A percentile compares a stretch with the other conserved stretches of the same genome.
Evolutionary conservation across 1,140 invertebrate species (phyloP).

Genomic region (Magallana ariakensis): DNA sequence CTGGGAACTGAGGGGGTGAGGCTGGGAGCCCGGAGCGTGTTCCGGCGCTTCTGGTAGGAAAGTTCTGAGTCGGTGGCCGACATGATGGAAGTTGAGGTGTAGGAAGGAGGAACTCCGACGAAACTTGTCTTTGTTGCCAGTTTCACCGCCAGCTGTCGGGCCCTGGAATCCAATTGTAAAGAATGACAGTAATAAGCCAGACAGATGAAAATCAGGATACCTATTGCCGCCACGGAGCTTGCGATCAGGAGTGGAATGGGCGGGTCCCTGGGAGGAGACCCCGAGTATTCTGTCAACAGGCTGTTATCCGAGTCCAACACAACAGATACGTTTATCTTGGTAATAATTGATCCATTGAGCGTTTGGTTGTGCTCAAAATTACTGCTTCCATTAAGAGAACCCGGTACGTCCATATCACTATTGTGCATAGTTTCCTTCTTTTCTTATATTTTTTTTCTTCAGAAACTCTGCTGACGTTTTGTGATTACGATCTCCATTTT

Average conservation of each 20-base stretch:
- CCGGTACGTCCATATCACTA: not conserved
- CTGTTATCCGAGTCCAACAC: not conserved
- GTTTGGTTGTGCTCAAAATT: conserved; percentile 23
- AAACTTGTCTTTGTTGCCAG: conserved; percentile 47
- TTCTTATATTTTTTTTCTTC: not conserved
- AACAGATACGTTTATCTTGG: not conserved
- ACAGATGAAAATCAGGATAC: conserved; percentile 61
- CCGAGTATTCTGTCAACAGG: conserved; percentile 32
- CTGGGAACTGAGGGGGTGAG: conserved; percentile 38
- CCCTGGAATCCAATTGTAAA: conserved; percentile 56
- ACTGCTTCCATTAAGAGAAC: conserved; percentile 11
- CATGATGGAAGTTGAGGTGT: conserved; percentile 51
- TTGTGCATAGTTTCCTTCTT: not conserved
- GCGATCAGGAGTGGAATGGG: conserved; percentile 61
- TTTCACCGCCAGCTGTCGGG: conserved; percentile 58
- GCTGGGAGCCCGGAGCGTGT: conserved; percentile 42
- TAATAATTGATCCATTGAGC: not conserved
- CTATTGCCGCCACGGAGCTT: conserved; percentile 59
- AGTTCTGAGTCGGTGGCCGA: conserved; percentile 48
- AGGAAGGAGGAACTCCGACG: conserved; percentile 51
- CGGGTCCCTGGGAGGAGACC: conserved; percentile 44
- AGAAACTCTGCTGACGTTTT: not conserved
- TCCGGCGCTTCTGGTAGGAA: conserved; percentile 44
- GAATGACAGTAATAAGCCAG: conserved; percentile 65
- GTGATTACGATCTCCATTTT: conserved; percentile 5